A percentile compares a stretch with the other conserved stretches of the same genome.
These are phyloP conservation scores for Asarcornis scutulata DNA, from an alignment of 2,113 vertebrate species.

Conservation along the genomic window DNA sequence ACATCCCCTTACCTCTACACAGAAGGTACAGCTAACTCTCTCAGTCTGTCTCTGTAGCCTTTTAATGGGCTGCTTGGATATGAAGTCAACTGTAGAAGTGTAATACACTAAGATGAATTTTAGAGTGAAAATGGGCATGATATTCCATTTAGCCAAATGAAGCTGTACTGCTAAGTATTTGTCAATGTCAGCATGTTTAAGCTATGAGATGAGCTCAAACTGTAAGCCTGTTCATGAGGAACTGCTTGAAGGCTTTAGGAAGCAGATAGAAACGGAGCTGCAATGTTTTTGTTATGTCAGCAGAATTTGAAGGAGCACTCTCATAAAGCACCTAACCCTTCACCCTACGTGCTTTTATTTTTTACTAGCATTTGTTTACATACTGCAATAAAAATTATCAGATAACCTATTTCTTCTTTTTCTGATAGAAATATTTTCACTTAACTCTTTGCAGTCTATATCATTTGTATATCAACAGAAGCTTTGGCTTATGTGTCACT, in stretches of 20 bases:
- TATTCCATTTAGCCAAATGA: not conserved
- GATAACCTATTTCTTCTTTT: not conserved
- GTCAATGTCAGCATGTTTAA: not conserved
- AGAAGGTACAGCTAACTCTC: not conserved
- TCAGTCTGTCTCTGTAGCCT: not conserved
- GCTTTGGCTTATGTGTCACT: not conserved
- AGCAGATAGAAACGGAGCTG: not conserved
- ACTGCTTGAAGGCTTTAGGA: slow-evolving; percentile 14
- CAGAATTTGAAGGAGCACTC: not conserved
- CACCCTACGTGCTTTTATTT: not conserved
- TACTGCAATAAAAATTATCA: not conserved
- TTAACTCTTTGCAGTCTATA: not conserved
- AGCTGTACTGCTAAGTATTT: not conserved
- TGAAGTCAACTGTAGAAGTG: accelerated
- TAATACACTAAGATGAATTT: not conserved
- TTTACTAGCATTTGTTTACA: not conserved
- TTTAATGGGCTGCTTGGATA: not conserved
- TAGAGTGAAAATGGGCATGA: not conserved
- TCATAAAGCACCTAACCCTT: not conserved
- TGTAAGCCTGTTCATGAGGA: not conserved
- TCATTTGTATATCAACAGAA: not conserved
- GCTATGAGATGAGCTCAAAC: not conserved
- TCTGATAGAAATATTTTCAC: not conserved
- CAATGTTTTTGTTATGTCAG: not conserved
- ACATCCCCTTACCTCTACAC: not conserved